Evolutionary conservation across 2,113 vertebrate species (phyloP).

Genomic region (Asarcornis scutulata): DNA sequence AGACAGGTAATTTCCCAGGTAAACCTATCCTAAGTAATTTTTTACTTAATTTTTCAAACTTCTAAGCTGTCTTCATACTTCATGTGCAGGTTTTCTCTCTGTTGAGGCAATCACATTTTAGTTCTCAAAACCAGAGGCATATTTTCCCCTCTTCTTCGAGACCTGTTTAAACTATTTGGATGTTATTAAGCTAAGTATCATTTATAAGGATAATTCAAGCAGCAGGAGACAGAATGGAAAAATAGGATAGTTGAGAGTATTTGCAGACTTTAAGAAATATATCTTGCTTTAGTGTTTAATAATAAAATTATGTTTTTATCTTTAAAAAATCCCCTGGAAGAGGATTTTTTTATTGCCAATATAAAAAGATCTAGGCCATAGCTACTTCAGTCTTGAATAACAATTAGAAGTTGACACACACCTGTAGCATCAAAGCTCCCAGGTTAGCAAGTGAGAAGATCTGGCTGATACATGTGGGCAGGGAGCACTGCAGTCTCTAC

Average conservation of each 20-base stretch:
- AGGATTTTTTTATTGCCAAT: background rate
- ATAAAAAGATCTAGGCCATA: background rate
- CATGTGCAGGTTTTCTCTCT: background rate
- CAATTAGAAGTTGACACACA: background rate
- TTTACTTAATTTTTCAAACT: background rate
- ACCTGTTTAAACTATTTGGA: background rate
- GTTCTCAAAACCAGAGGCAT: background rate
- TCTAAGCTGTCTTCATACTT: background rate
- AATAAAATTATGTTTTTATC: background rate
- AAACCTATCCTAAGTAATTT: background rate
- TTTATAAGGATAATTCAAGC: background rate
- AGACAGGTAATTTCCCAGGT: background rate
- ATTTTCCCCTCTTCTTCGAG: background rate
- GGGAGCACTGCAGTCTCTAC: background rate
- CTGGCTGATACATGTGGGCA: rapidly evolving
- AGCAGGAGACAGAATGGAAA: background rate
- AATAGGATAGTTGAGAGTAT: background rate
- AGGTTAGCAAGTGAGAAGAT: background rate
- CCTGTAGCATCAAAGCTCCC: background rate
- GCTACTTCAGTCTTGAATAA: background rate
- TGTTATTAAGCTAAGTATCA: background rate
- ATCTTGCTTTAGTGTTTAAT: background rate
- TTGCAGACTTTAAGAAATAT: background rate
- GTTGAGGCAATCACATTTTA: background rate
- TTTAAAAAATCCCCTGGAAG: background rate